Evolutionary conservation across 2,888 invertebrate genomes (phyloP).

Genomic region (Patella depressa): DNA sequence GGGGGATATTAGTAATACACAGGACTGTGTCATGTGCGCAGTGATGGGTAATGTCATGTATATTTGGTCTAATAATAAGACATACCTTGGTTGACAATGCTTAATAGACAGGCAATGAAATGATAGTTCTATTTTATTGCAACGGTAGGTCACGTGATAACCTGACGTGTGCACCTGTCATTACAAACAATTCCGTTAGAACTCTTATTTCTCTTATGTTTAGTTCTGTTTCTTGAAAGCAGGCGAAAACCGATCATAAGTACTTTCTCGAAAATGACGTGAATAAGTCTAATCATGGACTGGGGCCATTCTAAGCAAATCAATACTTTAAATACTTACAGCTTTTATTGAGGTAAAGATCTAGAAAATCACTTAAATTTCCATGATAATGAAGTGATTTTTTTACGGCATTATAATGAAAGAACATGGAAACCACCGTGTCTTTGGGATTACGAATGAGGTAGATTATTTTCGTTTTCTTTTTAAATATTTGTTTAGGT

Average conservation of each 20-base stretch:
- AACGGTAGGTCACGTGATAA: no score
- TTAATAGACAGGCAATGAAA: no score
- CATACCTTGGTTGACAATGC: no score
- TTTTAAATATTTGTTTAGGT: conserved; percentile 32
- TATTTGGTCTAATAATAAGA: no score
- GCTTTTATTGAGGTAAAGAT: conserved; percentile 34
- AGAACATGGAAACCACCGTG: conserved; percentile 34
- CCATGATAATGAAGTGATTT: conserved; percentile 33
- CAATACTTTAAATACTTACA: conserved; percentile 28
- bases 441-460: conserved; percentile 38
- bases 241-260: not conserved
- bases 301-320: no score
- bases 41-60: no score
- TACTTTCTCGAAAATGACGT: no score
- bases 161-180: no score
- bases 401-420: conserved; percentile 25
- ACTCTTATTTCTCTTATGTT: not conserved
- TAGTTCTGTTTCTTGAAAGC: not conserved
- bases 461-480: conserved; percentile 33
- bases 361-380: conserved; percentile 37
- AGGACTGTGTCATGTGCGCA: no score
- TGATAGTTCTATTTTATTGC: no score
- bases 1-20: no score
- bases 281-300: no score
- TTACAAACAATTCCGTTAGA: not conserved